phyloP scores from a whole-genome alignment of 92 coral and sea anemone species.

The Montipora capitata region DNA sequence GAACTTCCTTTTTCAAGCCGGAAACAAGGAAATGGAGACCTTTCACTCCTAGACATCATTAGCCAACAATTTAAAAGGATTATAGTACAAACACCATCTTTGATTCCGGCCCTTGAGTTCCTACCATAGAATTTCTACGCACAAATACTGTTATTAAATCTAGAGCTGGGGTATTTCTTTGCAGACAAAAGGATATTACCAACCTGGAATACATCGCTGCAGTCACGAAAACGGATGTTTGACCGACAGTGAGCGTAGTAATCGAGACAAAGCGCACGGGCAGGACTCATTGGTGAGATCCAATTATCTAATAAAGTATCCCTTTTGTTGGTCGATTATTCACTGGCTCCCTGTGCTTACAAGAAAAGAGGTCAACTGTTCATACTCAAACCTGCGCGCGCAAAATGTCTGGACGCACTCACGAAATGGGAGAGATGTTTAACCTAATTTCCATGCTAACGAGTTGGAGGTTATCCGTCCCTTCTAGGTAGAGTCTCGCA shows the following conservation, averaged over 20 bases:
- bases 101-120: too few relatives aligned
- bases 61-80: background rate
- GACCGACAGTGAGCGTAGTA: slow-evolving; percentile 52
- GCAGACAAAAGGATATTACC: slow-evolving; percentile 48
- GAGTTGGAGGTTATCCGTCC: background rate
- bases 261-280: slow-evolving; percentile 21
- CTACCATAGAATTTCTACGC: too few relatives aligned
- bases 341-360: too few relatives aligned
- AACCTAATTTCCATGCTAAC: background rate
- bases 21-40: too few relatives aligned
- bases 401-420: background rate
- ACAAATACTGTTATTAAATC: too few relatives aligned
- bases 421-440: background rate
- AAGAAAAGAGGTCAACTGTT: too few relatives aligned
- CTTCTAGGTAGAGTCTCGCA: slow-evolving; percentile 59
- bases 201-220: slow-evolving; percentile 57
- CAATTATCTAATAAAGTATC: too few relatives aligned
- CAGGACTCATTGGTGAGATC: slow-evolving; percentile 46
- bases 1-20: too few relatives aligned
- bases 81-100: too few relatives aligned
- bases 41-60: background rate
- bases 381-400: too few relatives aligned
- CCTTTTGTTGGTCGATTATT: background rate
- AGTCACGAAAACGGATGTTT: slow-evolving; percentile 63
- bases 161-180: too few relatives aligned